Evolutionary conservation across 1,140 invertebrate genomes (phyloP), one percentile per base, ranked within the genome.

Genomic region (Nilaparvata lugens): DNA sequence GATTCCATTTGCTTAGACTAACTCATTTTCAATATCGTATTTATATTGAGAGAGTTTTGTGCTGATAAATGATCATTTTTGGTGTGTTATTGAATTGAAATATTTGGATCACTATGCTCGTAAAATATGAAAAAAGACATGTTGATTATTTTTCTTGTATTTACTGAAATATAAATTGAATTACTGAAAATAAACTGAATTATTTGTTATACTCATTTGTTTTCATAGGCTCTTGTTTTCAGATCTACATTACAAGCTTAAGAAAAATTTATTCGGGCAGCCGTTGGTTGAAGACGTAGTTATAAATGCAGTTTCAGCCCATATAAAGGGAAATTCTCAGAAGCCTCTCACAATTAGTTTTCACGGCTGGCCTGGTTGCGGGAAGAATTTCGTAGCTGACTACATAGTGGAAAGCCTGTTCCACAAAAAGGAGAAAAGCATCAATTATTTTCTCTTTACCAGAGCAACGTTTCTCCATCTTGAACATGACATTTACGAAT

Each of bases 351-450:
- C 82, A 0, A 77, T 89, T 67, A 87, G 86, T 71, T 83, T 91
- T 68, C 89, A 93, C 77, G 90, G 90, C 1, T 83, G 82, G 71
- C 83, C 88, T 14, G 91, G 91, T 25, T 84, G 82, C 54, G 93
- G 93, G 0, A 96, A 96, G 71, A 95, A 91, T 72, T 93, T 84
- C 81, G 86, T 93, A 9, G 75, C 84, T n/a, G 80, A 81, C 56
- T 83, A 94, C 69, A 88, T 98, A 64, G 88, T 84, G 6, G 76
- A 89, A 35, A 77, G 83, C 62, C 69, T 97, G 4, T 98, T 83
- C 71, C 73, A 73, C 56, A 73, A 85, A 45, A 92, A 92, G 2
- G 74, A 81, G 59, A 72, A 86, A 16, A 95, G 91, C 72, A 74
- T 82, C 65, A 92, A 80, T 82, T 89, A 93, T 4, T 85, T 93